phyloP scores from a whole-genome alignment of 2,797 vertebrate genomes.

The Caiman crocodilus region DNA sequence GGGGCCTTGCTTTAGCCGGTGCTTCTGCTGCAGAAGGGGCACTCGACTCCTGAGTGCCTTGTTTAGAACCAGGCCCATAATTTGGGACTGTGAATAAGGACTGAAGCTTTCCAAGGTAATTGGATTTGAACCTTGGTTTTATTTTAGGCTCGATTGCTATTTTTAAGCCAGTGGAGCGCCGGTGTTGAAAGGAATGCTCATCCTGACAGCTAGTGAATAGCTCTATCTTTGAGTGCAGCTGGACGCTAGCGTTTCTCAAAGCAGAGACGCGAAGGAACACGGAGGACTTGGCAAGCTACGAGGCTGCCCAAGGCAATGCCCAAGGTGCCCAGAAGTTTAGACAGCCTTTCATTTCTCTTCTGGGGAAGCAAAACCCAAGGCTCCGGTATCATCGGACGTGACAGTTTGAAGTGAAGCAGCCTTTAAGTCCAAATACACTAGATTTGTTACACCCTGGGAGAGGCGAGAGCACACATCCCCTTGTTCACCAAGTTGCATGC shows the following conservation, averaged over 20 bases:
- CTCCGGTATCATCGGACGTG: constrained; percentile 14
- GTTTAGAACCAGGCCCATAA: background rate
- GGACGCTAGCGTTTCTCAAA: rapidly evolving
- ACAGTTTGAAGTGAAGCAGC: constrained; percentile 1
- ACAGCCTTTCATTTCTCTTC: background rate
- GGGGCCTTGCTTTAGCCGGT: background rate
- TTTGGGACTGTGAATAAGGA: background rate
- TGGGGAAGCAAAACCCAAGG: constrained; percentile 27
- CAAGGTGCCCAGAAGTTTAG: constrained; percentile 47
- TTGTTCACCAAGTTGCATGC: background rate
- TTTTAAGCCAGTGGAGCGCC: background rate
- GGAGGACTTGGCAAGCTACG: background rate
- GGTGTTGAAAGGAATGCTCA: background rate
- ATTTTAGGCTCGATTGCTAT: background rate
- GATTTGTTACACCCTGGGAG: background rate
- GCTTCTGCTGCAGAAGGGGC: background rate
- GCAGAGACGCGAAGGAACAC: background rate
- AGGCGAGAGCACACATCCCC: rapidly evolving
- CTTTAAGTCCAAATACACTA: background rate
- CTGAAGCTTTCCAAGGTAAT: background rate
- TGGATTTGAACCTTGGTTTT: background rate
- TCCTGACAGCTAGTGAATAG: background rate
- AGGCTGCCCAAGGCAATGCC: constrained; percentile 58
- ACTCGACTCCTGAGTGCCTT: background rate
- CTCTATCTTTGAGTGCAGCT: background rate